phyloP scores from a whole-genome alignment of 2,888 invertebrate species.

The Tenthredo distinguenda region DNA sequence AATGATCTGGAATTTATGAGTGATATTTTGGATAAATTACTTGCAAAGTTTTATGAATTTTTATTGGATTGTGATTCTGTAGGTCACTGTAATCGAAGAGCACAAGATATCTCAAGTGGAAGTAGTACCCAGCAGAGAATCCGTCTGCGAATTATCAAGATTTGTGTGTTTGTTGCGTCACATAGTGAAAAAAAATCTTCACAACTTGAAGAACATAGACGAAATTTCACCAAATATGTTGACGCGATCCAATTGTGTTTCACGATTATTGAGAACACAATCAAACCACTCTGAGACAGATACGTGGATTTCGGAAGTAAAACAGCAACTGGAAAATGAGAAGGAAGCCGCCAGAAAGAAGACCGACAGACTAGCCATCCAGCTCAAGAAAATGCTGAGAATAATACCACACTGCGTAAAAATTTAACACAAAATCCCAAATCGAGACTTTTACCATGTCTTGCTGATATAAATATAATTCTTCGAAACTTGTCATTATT shows the following conservation, averaged over 20 bases:
- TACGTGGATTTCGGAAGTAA: slow-evolving; percentile 57
- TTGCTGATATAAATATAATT: background rate
- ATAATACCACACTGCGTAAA: slow-evolving; percentile 64
- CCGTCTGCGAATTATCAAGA: slow-evolving; percentile 60
- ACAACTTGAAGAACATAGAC: slow-evolving; percentile 56
- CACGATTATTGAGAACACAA: slow-evolving; percentile 60
- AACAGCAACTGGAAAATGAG: slow-evolving; percentile 48
- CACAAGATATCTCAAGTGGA: slow-evolving; percentile 58
- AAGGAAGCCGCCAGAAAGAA: slow-evolving; percentile 55
- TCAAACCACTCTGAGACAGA: slow-evolving; percentile 55
- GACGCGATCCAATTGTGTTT: slow-evolving; percentile 55
- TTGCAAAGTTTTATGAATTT: background rate
- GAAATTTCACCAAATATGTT: background rate
- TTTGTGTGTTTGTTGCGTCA: slow-evolving; percentile 62
- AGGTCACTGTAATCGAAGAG: slow-evolving; percentile 64
- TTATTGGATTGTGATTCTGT: slow-evolving; percentile 50
- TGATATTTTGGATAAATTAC: background rate
- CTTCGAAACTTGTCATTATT: background rate
- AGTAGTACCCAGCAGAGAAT: background rate
- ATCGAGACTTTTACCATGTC: background rate
- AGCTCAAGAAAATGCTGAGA: slow-evolving; percentile 62
- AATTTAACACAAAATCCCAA: slow-evolving; percentile 56
- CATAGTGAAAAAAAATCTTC: slow-evolving; percentile 62
- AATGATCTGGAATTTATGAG: background rate
- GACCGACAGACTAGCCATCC: slow-evolving; percentile 57